Conservation (phyloP, 2,797 vertebrate species). For the Enteromius trimaculatus region DNA sequence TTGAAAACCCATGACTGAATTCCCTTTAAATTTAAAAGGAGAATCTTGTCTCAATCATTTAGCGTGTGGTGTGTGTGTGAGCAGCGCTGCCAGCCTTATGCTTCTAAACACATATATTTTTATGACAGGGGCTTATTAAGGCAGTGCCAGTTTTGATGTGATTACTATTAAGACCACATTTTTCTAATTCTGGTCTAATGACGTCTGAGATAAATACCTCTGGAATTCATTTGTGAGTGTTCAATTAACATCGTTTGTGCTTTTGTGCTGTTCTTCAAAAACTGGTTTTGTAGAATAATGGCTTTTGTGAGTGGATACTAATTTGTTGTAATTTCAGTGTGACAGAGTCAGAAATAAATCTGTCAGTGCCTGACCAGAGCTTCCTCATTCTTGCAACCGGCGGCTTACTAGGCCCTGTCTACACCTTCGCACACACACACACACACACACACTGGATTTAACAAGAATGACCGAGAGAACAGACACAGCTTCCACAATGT, state of each 20-base stretch:
- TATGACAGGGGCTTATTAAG: slow-evolving; percentile 23
- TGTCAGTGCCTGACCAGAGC: slow-evolving; percentile 52
- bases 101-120: slow-evolving; percentile 15
- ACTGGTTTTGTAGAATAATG: slow-evolving; percentile 52
- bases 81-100: not conserved
- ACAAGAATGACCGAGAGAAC: not conserved
- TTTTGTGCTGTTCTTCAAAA: slow-evolving; percentile 40
- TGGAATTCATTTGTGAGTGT: slow-evolving; percentile 28
- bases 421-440: slow-evolving; percentile 14
- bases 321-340: slow-evolving; percentile 53
- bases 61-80: not conserved
- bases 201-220: slow-evolving; percentile 32
- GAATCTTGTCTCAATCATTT: not conserved
- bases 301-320: slow-evolving; percentile 44
- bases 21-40: not conserved
- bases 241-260: slow-evolving; percentile 37
- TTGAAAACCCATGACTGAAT: slow-evolving; percentile 7
- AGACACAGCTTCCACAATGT: not conserved
- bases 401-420: slow-evolving; percentile 33
- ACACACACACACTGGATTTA: not conserved
- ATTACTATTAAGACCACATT: slow-evolving; percentile 38
- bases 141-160: slow-evolving; percentile 35
- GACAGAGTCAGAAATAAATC: slow-evolving; percentile 55
- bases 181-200: slow-evolving; percentile 21
- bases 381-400: slow-evolving; percentile 38